A percentile compares a stretch with the other conserved stretches of the same genome.
phyloP scores from a whole-genome alignment of 2,113 vertebrate species.

The Aleadryas rufinucha region DNA sequence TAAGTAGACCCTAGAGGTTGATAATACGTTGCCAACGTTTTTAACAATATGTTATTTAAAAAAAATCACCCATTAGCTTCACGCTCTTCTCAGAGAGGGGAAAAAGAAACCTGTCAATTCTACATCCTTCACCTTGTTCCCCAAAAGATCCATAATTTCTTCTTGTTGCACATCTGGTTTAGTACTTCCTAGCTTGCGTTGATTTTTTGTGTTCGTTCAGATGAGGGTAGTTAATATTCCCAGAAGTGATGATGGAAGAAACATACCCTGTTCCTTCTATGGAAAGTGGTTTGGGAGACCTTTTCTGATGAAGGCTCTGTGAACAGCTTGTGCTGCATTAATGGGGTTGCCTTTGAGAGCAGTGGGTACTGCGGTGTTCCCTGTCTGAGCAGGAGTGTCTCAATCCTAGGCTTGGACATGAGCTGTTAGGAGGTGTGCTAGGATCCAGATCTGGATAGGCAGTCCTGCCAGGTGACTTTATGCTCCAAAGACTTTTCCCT shows the following conservation, averaged over 20 bases:
- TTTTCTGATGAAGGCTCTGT: background rate
- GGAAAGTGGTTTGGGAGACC: background rate
- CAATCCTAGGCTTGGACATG: rapidly evolving
- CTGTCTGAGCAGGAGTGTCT: background rate
- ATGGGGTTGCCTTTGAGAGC: background rate
- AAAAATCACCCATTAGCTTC: background rate
- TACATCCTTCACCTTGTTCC: background rate
- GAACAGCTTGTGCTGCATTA: background rate
- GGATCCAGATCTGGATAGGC: background rate
- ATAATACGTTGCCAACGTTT: background rate
- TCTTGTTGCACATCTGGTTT: background rate
- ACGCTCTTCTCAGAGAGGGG: background rate
- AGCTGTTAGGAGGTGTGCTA: background rate
- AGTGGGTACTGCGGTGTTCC: background rate
- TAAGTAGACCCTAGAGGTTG: background rate
- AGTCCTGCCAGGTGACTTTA: background rate
- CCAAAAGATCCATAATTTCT: background rate
- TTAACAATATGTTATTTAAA: background rate
- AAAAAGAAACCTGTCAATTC: background rate
- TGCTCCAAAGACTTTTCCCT: background rate
- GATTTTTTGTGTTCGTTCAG: background rate
- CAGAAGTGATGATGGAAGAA: background rate
- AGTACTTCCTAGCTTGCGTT: background rate
- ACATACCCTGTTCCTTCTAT: background rate
- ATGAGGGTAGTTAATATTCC: background rate